Evolutionary conservation across 2,797 vertebrate genomes (phyloP), one percentile per base, ranked within the genome.

Genomic region (Fistularia commersonii): DNA sequence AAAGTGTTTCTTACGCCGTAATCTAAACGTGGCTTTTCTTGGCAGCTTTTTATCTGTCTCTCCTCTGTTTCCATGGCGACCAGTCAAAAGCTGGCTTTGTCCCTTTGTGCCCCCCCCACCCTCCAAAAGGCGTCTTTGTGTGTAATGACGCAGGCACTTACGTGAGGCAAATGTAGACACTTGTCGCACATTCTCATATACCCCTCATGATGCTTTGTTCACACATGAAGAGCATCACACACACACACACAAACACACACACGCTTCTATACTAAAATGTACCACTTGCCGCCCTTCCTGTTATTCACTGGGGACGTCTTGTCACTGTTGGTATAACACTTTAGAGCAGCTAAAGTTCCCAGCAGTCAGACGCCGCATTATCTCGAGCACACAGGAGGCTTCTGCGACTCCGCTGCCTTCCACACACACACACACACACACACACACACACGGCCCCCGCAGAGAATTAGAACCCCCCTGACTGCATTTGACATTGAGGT

Each of bases 21-120:
- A 87, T 88, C 76, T 77, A 57, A 79, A 80, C 63, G 44, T 48
- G 47, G 54, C 66, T 81, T 81, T 84, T 74, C 74, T 87, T 81
- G 81, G 77, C 76, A 71, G 72, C 54, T 61, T 61, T 82, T 84
- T 85, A 87, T 89, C 85, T 73, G 69, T 58, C 73, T 73, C 66
- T 70, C 39, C 58, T 66, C 66, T 76, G 88, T 90, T 91, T 72
- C 85, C 75, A 89, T 88, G 82, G 77, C 70, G 64, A 88, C 85
- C 51, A 49, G 64, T 86, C 66, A 87, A 88, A 90, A 83, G 86
- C 84, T 68, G 79, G 61, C 84, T 72, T 85, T 85, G 84, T 84
- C 66, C 83, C 71, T 76, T 82, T 84, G 79, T 84, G 59, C 71
- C 50, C 37, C 45, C 37, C 41, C 44, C 6, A 9, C 32, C 41